These are phyloP conservation scores for Chaunax sp. DNA, from an alignment of 2,797 vertebrate genomes.

Conservation along the genomic window DNA sequence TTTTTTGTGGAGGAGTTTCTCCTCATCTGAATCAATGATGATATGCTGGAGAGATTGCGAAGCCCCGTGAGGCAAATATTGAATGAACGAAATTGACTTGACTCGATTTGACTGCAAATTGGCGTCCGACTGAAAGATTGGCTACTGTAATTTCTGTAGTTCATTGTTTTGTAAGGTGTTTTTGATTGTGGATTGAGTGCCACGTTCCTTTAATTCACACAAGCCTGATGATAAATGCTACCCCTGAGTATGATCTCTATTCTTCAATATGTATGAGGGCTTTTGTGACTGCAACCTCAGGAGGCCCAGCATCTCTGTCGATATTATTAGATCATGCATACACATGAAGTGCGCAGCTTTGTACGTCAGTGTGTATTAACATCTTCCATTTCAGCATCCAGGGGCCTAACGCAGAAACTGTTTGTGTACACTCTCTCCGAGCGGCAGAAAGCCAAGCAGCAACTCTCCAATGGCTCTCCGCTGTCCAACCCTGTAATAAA, in stretches of 20 bases:
- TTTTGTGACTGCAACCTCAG: conserved; percentile 39
- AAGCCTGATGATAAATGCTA: conserved; percentile 22
- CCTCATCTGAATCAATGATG: no score
- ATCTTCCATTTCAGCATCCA: conserved; percentile 58
- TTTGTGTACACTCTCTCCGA: conserved; percentile 50
- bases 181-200: conserved; percentile 2
- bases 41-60: neutral
- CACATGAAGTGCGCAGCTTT: conserved; percentile 46
- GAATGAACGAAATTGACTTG: neutral
- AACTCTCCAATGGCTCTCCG: conserved; percentile 65
- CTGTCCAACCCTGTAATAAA: conserved; percentile 76
- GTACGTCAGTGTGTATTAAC: conserved; percentile 39
- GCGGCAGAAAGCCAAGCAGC: conserved; percentile 51
- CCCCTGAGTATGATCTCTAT: conserved; percentile 30
- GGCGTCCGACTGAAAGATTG: neutral
- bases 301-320: conserved; percentile 17
- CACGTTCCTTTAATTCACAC: conserved; percentile 27
- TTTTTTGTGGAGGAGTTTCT: no score
- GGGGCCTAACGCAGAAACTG: conserved; percentile 50
- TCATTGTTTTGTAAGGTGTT: conserved; percentile 8
- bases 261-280: conserved; percentile 10
- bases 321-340: conserved; percentile 37
- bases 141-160: neutral
- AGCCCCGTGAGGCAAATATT: neutral
- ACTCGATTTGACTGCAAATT: neutral